Evolutionary conservation across 2,113 vertebrate species (phyloP).

Genomic region (Ictalurus punctatus): DNA sequence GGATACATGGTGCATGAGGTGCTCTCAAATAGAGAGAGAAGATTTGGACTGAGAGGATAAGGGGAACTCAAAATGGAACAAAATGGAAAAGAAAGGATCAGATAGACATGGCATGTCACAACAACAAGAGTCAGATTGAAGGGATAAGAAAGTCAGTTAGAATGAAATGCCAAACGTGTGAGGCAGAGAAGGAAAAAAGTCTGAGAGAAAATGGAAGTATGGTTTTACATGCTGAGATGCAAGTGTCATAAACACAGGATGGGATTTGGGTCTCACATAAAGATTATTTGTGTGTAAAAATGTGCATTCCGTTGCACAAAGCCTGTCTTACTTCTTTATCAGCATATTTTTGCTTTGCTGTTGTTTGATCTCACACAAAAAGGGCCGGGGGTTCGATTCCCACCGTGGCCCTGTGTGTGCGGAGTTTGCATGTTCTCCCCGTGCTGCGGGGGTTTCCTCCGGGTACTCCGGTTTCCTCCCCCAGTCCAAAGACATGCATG

Average conservation of each 20-base stretch:
- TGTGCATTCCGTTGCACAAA: not conserved
- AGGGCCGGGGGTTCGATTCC: no score
- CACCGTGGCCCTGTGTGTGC: no score
- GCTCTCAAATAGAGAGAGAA: not conserved
- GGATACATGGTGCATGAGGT: not conserved
- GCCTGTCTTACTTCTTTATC: not conserved
- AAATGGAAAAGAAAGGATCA: not conserved
- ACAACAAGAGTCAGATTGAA: not conserved
- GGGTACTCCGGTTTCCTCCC: no score
- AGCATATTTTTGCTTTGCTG: not conserved
- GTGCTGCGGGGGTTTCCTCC: no score
- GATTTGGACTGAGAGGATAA: slow-evolving; percentile 51
- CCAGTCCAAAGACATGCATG: no score
- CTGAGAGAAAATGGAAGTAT: not conserved
- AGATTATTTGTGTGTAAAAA: not conserved
- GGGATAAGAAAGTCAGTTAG: not conserved
- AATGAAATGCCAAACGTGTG: not conserved
- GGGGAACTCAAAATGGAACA: slow-evolving; percentile 36
- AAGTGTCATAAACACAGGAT: slow-evolving; percentile 20
- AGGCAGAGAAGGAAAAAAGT: not conserved
- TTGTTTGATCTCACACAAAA: not conserved
- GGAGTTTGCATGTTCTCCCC: no score
- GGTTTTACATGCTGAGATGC: not conserved
- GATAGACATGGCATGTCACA: not conserved
- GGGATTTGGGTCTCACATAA: slow-evolving; percentile 35